Evolutionary conservation across 2,888 invertebrate species (phyloP).

Genomic region (Carabus problematicus): DNA sequence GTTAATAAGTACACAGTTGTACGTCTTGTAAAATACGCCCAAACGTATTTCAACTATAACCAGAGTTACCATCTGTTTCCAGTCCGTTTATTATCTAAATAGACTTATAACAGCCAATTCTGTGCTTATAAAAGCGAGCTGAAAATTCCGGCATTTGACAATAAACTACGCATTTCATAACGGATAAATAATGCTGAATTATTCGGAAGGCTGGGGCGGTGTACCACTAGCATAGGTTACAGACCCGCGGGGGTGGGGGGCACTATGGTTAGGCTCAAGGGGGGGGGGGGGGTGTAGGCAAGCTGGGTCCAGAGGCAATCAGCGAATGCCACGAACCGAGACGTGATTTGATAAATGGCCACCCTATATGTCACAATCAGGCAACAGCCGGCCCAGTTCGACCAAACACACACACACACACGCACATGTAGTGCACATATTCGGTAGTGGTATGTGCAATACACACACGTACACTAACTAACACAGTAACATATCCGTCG

Average conservation of each 20-base stretch:
- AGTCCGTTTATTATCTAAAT: too few species aligned
- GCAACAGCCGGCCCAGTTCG: conserved; percentile 40
- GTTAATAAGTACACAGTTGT: too few species aligned
- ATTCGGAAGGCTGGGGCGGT: background rate
- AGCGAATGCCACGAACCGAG: conserved; percentile 46
- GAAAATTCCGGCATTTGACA: background rate
- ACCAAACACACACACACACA: conserved; percentile 8
- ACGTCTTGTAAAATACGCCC: too few species aligned
- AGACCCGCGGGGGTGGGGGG: background rate
- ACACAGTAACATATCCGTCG: background rate
- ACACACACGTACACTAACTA: background rate
- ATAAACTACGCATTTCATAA: conserved; percentile 13
- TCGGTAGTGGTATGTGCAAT: too few species aligned
- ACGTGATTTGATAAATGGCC: conserved; percentile 47
- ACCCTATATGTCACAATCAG: conserved; percentile 48
- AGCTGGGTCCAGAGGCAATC: conserved; percentile 45
- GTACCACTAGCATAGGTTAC: conserved; percentile 3
- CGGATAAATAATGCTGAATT: conserved; percentile 16
- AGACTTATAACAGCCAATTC: too few species aligned
- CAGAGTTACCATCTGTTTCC: too few species aligned
- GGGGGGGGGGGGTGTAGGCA: background rate
- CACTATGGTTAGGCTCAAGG: background rate
- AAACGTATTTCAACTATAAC: too few species aligned
- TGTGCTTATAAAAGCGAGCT: too few species aligned
- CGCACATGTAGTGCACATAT: background rate